Evolutionary conservation across 2,797 vertebrate species (phyloP).

Genomic region (Taenioides sp.): DNA sequence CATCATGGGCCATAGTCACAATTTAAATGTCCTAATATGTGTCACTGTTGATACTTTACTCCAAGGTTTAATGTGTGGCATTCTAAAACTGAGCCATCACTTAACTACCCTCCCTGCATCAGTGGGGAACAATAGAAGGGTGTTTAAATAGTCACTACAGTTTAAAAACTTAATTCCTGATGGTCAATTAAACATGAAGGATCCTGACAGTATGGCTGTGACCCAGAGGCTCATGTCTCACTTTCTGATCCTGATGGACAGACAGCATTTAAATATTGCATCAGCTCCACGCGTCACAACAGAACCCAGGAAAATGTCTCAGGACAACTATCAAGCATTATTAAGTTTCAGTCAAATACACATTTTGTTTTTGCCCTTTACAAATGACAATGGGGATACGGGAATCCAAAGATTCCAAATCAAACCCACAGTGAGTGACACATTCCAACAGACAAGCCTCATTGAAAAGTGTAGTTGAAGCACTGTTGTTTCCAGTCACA

Average conservation of each 20-base stretch:
- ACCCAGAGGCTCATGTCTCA: conserved; percentile 57
- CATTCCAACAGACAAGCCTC: not conserved
- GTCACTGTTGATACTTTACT: not conserved
- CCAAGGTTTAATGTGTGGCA: not conserved
- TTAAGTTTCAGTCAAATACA: conserved; percentile 9
- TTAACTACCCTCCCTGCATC: conserved; percentile 3
- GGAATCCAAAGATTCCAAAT: not conserved
- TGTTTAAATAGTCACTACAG: conserved; percentile 8
- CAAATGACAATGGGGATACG: not conserved
- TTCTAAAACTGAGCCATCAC: not conserved
- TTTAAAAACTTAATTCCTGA: conserved; percentile 58
- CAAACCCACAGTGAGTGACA: not conserved
- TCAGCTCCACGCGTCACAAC: conserved; percentile 43
- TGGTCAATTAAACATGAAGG: conserved; percentile 69
- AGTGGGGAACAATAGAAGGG: conserved; percentile 7
- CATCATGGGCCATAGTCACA: not conserved
- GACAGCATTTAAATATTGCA: conserved; percentile 64
- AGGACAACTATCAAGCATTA: conserved; percentile 4
- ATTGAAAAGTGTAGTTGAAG: not conserved
- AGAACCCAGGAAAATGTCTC: conserved; percentile 25
- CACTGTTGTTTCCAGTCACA: not conserved
- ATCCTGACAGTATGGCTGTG: conserved; percentile 42
- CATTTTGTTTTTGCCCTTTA: not conserved
- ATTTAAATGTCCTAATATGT: not conserved
- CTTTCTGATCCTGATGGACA: conserved; percentile 46